These are phyloP conservation scores for Sparus aurata DNA, from an alignment of 2,797 vertebrate genomes.

Conservation along the genomic window DNA sequence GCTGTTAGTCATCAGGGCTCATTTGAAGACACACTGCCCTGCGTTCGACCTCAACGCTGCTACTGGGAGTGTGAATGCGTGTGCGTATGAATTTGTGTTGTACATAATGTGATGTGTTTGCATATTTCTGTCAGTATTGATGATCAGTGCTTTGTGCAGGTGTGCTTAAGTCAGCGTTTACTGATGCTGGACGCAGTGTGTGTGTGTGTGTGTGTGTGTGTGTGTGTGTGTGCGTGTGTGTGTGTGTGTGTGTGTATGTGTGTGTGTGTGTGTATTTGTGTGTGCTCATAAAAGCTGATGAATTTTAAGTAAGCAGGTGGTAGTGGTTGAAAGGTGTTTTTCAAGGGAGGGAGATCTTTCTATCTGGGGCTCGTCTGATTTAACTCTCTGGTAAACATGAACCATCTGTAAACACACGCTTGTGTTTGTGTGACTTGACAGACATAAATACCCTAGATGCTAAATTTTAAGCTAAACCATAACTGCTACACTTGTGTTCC, in stretches of 20 bases:
- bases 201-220: constrained; percentile 12
- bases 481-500: background rate
- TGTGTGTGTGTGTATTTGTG: background rate
- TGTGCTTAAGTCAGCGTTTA: constrained; percentile 41
- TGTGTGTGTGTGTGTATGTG: no score
- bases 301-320: constrained; percentile 51
- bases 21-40: constrained; percentile 45
- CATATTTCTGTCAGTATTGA: constrained; percentile 42
- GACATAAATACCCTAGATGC: background rate
- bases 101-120: constrained; percentile 35
- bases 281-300: constrained; percentile 22
- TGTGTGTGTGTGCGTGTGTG: background rate
- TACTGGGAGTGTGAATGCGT: constrained; percentile 10
- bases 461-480: background rate
- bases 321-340: constrained; percentile 13
- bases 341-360: constrained; percentile 18
- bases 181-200: constrained; percentile 16
- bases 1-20: constrained; percentile 37
- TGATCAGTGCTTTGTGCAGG: constrained; percentile 34
- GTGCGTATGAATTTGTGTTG: background rate
- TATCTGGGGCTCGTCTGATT: constrained; percentile 1
- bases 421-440: background rate
- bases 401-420: constrained; percentile 1
- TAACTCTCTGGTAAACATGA: constrained; percentile 19
- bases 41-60: constrained; percentile 41